Evolutionary conservation across 2,888 invertebrate species (phyloP).

Genomic region (Parnassius orleans): DNA sequence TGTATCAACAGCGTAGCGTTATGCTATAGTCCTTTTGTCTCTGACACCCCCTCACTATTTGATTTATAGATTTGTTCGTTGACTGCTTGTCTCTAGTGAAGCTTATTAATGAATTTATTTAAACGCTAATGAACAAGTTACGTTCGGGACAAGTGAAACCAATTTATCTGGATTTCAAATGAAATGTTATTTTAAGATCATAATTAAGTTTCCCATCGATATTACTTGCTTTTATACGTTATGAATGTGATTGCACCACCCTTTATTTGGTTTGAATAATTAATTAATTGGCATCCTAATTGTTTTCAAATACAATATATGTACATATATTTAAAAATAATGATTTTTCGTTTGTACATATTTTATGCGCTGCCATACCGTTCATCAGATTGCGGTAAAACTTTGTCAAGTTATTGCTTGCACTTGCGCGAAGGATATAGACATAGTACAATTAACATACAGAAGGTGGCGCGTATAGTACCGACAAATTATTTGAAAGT

Average conservation of each 20-base stretch:
- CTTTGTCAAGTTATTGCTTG: no score
- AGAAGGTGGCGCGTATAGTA: no score
- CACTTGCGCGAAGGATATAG: no score
- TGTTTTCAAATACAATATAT: not conserved
- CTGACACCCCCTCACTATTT: constrained; percentile 79
- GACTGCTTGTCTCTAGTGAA: constrained; percentile 69
- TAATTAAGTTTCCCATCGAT: constrained; percentile 44
- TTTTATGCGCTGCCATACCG: no score
- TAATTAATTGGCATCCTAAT: not conserved
- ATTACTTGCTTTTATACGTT: constrained; percentile 13
- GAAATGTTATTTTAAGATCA: constrained; percentile 62
- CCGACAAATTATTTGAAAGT: no score
- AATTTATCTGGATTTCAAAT: constrained; percentile 67
- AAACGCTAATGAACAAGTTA: constrained; percentile 78
- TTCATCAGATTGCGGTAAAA: no score
- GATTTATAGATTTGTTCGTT: constrained; percentile 77
- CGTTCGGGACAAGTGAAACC: constrained; percentile 75
- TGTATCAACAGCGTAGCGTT: constrained; percentile 46
- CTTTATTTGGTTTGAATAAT: constrained; percentile 13
- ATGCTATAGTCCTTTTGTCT: constrained; percentile 72
- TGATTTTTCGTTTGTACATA: no score
- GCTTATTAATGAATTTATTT: constrained; percentile 81
- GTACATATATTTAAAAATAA: no score
- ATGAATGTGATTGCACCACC: constrained; percentile 2
- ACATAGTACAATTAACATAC: no score